Evolutionary conservation across 92 coral and sea anemone genomes (phyloP).

Genomic region (Galaxea fascicularis): DNA sequence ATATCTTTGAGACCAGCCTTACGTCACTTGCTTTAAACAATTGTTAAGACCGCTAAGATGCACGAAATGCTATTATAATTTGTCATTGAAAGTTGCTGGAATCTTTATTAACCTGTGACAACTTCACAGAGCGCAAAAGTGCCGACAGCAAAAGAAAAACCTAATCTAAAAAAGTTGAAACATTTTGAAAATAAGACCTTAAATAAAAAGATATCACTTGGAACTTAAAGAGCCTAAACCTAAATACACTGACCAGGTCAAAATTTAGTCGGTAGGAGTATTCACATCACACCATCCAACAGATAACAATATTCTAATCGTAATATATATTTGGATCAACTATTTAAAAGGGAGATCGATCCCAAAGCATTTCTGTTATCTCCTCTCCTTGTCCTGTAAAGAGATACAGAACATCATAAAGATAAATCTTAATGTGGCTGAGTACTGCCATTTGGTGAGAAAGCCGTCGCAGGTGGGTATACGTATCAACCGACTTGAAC

Average conservation of each 20-base stretch:
- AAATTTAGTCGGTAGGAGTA: too few species aligned
- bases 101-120: too few species aligned
- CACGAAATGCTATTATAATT: too few species aligned
- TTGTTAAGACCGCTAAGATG: too few species aligned
- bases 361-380: conserved; percentile 63
- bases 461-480: too few species aligned
- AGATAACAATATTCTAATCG: background rate
- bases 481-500: too few species aligned
- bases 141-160: background rate
- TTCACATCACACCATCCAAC: too few species aligned
- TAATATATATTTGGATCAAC: background rate
- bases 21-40: too few species aligned
- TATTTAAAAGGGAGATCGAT: conserved; percentile 1
- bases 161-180: background rate
- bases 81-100: too few species aligned
- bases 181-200: background rate
- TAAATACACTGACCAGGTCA: background rate
- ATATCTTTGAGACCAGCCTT: too few species aligned
- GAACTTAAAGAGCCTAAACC: background rate
- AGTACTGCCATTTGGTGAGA: too few species aligned
- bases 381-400: conserved; percentile 38
- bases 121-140: background rate
- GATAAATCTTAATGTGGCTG: background rate
- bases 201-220: background rate
- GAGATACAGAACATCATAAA: conserved; percentile 17